Percentiles rank a stretch among this genome's conserved stretches.
These are phyloP conservation scores for Meghimatium bilineatum DNA, from an alignment of 2,888 invertebrate species.

Conservation along the genomic window DNA sequence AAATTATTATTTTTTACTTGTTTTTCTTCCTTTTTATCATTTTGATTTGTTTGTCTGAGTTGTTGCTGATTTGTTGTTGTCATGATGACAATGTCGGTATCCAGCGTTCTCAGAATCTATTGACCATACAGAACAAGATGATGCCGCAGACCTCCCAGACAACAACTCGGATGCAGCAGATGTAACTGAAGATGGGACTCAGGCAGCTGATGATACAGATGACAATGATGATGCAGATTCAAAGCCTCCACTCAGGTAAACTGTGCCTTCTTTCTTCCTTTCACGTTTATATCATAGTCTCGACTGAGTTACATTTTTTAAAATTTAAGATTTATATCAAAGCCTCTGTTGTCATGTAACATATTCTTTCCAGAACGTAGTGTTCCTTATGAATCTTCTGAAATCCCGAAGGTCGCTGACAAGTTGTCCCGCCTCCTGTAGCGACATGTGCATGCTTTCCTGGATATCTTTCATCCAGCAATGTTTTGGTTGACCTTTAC, in stretches of 20 bases:
- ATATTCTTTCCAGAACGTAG: no score
- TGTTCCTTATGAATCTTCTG: no score
- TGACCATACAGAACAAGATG: conserved; percentile 48
- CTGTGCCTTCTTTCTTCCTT: not conserved
- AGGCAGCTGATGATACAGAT: conserved; percentile 37
- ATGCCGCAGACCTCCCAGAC: conserved; percentile 43
- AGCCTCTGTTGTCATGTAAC: no score
- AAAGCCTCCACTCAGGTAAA: conserved; percentile 75
- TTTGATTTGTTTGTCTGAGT: conserved; percentile 1
- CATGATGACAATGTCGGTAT: not conserved
- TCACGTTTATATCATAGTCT: no score
- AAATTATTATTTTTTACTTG: not conserved
- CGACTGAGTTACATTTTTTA: no score
- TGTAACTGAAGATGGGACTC: conserved; percentile 40
- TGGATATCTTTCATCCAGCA: no score
- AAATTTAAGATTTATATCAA: no score
- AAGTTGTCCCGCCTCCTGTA: no score
- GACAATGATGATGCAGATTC: conserved; percentile 52
- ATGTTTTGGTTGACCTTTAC: no score
- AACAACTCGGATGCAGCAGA: conserved; percentile 41
- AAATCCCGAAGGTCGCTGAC: no score
- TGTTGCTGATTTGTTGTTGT: conserved; percentile 2
- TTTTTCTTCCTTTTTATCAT: not conserved
- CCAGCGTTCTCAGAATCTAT: conserved; percentile 38
- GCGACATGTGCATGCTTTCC: no score